Percentiles rank a stretch among this genome's conserved stretches.
Evolutionary conservation across 2,888 invertebrate genomes (phyloP).

Genomic region (Xanthia icteritia): DNA sequence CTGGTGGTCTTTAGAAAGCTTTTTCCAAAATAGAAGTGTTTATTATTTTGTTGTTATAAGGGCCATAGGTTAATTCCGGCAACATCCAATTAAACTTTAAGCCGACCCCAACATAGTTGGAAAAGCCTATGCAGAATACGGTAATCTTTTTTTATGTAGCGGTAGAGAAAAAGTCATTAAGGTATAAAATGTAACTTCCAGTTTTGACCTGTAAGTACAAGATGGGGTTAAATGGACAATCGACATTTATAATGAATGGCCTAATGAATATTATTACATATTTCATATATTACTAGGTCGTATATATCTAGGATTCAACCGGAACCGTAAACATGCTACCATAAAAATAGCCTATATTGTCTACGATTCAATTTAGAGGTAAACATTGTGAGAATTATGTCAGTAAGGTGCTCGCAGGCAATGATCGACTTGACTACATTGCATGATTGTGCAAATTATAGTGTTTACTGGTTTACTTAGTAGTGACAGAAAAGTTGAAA

Average conservation of each 20-base stretch:
- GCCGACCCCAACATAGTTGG: background rate
- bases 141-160: too few species aligned
- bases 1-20: background rate
- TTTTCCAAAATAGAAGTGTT: background rate
- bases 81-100: background rate
- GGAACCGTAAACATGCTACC: background rate
- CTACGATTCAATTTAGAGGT: conserved; percentile 24
- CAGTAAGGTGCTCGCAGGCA: conserved; percentile 46
- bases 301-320: fast-evolving
- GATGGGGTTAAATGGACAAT: background rate
- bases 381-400: conserved; percentile 48
- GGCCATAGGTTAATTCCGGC: background rate
- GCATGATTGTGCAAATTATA: conserved; percentile 36
- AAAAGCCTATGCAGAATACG: background rate
- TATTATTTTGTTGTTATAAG: background rate
- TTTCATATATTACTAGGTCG: fast-evolving
- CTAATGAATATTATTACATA: background rate
- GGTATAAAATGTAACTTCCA: background rate
- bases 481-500: too few species aligned
- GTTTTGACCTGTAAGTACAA: background rate
- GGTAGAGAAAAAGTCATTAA: background rate
- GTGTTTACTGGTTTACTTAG: conserved; percentile 22
- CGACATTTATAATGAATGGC: background rate
- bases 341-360: conserved; percentile 1
- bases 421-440: conserved; percentile 28